Evolutionary conservation across 2,113 vertebrate species (phyloP).

Genomic region (Synchiropus splendidus): DNA sequence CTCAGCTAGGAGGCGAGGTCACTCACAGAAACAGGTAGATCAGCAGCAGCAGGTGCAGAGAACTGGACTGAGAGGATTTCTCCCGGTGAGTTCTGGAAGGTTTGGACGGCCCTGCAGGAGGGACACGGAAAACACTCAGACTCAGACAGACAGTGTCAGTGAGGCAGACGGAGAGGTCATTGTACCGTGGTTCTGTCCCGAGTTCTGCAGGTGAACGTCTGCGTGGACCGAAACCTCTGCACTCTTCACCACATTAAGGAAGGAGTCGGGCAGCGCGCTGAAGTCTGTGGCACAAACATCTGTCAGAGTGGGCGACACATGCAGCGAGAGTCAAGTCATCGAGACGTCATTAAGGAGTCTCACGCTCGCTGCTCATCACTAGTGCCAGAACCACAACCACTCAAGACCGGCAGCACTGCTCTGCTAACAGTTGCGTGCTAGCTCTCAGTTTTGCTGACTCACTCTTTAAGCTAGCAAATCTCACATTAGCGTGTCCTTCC

Average conservation of each 20-base stretch:
- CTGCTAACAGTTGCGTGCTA: no score
- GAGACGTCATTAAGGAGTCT: no score
- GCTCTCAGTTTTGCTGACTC: no score
- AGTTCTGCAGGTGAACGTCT: slow-evolving; percentile 66
- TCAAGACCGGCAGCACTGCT: no score
- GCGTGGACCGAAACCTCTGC: slow-evolving; percentile 68
- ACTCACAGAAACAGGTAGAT: slow-evolving; percentile 88
- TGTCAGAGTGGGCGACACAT: no score
- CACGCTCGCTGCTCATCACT: no score
- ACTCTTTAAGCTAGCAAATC: no score
- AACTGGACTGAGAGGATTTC: slow-evolving; percentile 55
- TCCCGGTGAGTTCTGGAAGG: slow-evolving; percentile 36
- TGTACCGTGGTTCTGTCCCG: slow-evolving; percentile 37
- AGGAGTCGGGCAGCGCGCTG: slow-evolving; percentile 65
- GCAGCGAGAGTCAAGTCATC: no score
- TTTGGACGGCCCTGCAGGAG: slow-evolving; percentile 52
- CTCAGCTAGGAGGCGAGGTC: neutral
- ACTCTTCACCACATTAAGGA: slow-evolving; percentile 70
- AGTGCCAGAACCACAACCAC: no score
- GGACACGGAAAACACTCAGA: neutral
- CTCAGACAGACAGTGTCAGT: no score
- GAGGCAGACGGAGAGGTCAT: neutral
- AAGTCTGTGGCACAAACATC: slow-evolving; percentile 49
- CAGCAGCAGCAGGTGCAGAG: slow-evolving; percentile 73
- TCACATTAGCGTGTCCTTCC: no score